Evolutionary conservation across 35 echinoderm and acorn worm species (phyloP), one percentile per base, ranked within the genome.

Genomic region (Stichopus chloronotus): DNA sequence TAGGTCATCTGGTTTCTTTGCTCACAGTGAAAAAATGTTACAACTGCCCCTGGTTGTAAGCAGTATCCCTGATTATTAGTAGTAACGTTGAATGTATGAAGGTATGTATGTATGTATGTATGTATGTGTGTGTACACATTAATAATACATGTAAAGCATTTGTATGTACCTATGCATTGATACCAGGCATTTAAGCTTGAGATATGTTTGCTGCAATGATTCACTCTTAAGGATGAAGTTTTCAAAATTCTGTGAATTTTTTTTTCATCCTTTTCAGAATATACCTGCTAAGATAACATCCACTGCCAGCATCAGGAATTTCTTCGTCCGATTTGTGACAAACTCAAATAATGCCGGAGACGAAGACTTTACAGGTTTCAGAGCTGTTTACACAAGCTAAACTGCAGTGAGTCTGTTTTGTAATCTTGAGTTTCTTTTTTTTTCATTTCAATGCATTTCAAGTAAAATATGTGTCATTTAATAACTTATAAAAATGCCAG

Each of bases 241-340:
- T 43, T 43, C 30, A 0, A 43, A 1, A 43, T 43, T 43, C 30
- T 43, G 58, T 58, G 20, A 60, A 8, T 78, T 91, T 59, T 53
- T 83, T 92, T 30, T 58, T 52, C 19, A 24, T 17, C 52, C 24
- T 53, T 71, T 92, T 74, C 84, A 95, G 94, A 92, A 82, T 77
- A 86, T 60, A 53, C 94, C 94, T 76, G 94, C 94, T 72, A 58
- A 78, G 8, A 63, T 95, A 13, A 95, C 94, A 30, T 71, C 90
- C 4, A 81, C 91, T 4, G 55, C 14, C 23, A 78, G 57, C 8
- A 23, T 24, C 8, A 84, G 94, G 21, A 76, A 87, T 43, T 55
- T 95, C 25, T 95, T 95, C 43, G 90, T 95, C n/a, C 82, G 94
- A 25, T 92, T 95, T 92, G 60, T 92, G 25, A 92, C 94, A 3